Evolutionary conservation across 1,140 invertebrate species (phyloP).

Genomic region (Brachionus plicatilis): DNA sequence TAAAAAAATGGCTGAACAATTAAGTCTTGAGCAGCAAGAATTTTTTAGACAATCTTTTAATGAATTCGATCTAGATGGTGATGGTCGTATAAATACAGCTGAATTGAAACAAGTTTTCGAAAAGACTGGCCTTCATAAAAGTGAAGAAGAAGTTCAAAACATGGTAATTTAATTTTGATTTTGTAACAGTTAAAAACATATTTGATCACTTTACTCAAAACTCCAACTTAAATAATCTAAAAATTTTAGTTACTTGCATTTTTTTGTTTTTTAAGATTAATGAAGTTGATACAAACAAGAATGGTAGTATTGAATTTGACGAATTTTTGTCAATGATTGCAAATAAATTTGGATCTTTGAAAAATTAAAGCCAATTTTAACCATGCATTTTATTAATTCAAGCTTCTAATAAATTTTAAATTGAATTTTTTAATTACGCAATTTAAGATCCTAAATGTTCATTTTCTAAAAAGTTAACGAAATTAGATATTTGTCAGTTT

Average conservation of each 20-base stretch:
- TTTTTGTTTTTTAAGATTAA: neutral
- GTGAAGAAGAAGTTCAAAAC: constrained; percentile 41
- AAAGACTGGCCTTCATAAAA: constrained; percentile 39
- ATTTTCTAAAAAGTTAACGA: too few species aligned
- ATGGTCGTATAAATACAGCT: constrained; percentile 41
- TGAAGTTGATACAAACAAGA: constrained; percentile 23
- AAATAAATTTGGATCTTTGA: neutral
- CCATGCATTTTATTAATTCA: neutral
- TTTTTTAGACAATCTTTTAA: constrained; percentile 43
- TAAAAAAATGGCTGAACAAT: neutral
- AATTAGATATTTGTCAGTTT: too few species aligned
- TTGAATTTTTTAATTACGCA: too few species aligned
- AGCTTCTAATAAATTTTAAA: neutral
- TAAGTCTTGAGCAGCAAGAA: constrained; percentile 21
- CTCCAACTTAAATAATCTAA: too few species aligned
- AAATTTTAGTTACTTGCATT: neutral
- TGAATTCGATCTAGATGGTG: constrained; percentile 43
- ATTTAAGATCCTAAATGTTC: too few species aligned
- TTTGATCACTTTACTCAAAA: too few species aligned
- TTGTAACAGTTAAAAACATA: too few species aligned
- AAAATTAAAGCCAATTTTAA: neutral
- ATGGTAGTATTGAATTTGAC: constrained; percentile 25
- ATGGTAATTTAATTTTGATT: constrained; percentile 37
- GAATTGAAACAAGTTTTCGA: constrained; percentile 41
- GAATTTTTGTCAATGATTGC: constrained; percentile 39